Conservation (phyloP, 37 sponge, comb jelly and placozoan species). For the Beroe forskalii region DNA sequence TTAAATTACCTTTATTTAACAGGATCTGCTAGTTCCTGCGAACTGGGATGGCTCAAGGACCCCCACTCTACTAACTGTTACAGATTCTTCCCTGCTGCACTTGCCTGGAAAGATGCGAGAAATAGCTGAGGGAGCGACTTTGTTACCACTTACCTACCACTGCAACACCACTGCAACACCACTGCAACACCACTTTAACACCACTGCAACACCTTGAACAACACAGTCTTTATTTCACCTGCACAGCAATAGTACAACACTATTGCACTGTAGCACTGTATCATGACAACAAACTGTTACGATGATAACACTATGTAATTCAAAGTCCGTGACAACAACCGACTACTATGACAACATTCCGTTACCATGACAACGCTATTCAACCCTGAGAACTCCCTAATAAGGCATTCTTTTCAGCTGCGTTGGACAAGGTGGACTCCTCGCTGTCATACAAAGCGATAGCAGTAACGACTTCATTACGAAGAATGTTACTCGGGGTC, state of each 20-base stretch:
- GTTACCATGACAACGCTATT: background rate
- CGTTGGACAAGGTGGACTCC: conserved; percentile 8
- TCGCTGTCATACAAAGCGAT: conserved; percentile 1
- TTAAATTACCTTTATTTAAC: no score
- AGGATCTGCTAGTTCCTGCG: background rate
- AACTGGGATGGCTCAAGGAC: conserved; percentile 31
- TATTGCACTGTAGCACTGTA: no score
- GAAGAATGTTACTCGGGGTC: conserved; percentile 7
- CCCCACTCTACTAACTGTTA: conserved; percentile 29
- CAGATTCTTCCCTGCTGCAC: conserved; percentile 26
- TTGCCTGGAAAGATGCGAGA: conserved; percentile 35
- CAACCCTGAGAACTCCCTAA: no score
- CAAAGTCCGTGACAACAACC: background rate
- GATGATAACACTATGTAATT: background rate
- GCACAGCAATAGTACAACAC: no score
- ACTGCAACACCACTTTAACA: no score
- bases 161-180: no score
- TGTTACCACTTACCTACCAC: background rate
- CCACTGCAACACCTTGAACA: no score
- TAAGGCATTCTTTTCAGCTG: background rate
- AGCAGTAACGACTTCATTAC: conserved; percentile 45
- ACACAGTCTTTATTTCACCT: no score
- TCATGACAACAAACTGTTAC: background rate
- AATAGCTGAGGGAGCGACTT: background rate
- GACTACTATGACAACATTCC: background rate